Conservation (phyloP, 2,888 invertebrate genomes). For the Amblyjoppa fuscipennis region DNA sequence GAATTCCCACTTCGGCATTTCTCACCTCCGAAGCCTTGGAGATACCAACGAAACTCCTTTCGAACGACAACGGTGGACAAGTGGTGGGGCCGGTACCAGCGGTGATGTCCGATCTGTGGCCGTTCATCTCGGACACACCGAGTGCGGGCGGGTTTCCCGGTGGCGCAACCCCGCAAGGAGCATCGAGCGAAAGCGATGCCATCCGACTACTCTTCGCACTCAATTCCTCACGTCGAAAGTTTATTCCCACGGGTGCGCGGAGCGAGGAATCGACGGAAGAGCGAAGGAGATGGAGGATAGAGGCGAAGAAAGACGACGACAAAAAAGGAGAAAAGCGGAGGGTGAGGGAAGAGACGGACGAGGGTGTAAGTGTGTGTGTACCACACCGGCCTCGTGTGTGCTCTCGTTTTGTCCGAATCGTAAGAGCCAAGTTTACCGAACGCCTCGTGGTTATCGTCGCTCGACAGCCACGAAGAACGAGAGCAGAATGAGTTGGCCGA, state of each 20-base stretch:
- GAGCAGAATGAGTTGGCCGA: conserved; percentile 71
- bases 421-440: conserved; percentile 76
- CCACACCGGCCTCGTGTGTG: not conserved
- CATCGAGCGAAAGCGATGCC: conserved; percentile 59
- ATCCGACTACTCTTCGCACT: conserved; percentile 58
- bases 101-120: conserved; percentile 56
- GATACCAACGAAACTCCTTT: conserved; percentile 55
- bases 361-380: conserved; percentile 20
- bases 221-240: conserved; percentile 72
- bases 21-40: conserved; percentile 44
- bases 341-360: not conserved
- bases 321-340: conserved; percentile 5
- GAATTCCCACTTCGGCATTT: conserved; percentile 56
- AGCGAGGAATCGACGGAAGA: conserved; percentile 32
- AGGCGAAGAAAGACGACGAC: not conserved
- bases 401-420: conserved; percentile 52
- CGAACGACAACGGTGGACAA: conserved; percentile 26
- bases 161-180: conserved; percentile 32
- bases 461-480: conserved; percentile 46
- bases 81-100: conserved; percentile 35
- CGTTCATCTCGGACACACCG: conserved; percentile 47
- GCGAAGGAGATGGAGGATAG: conserved; percentile 18
- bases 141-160: conserved; percentile 18
- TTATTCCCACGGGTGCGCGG: conserved; percentile 69
- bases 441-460: conserved; percentile 76